phyloP scores from a whole-genome alignment of 37 sponge, comb jelly and placozoan species.

The Eunapius fragilis region DNA sequence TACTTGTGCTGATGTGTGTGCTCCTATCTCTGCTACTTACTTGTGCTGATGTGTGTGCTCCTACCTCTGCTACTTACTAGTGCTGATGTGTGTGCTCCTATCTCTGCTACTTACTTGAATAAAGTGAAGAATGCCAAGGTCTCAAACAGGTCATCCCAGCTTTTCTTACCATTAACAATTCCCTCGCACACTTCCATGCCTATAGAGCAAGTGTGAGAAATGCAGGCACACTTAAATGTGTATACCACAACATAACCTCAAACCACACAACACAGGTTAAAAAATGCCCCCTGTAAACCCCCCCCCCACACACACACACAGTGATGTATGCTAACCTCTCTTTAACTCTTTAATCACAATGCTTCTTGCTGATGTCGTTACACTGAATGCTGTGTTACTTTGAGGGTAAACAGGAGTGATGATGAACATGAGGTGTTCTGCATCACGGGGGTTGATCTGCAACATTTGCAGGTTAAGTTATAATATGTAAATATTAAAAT shows the following conservation, averaged over 20 bases:
- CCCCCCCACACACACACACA: too few species aligned
- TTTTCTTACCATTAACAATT: constrained; percentile 63
- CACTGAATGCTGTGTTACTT: constrained; percentile 99
- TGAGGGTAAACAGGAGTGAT: constrained; percentile 98
- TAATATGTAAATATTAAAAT: neutral
- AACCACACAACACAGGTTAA: too few species aligned
- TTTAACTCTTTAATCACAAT: constrained; percentile 91
- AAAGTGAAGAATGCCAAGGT: constrained; percentile 83
- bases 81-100: too few species aligned
- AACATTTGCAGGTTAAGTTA: neutral
- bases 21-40: too few species aligned
- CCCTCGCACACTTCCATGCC: constrained; percentile 73
- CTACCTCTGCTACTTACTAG: too few species aligned
- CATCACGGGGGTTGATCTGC: constrained; percentile 75
- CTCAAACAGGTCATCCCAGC: constrained; percentile 89
- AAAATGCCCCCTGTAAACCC: too few species aligned
- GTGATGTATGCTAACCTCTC: constrained; percentile 55
- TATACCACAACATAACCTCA: too few species aligned
- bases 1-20: too few species aligned
- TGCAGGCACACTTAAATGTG: too few species aligned
- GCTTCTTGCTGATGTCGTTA: constrained; percentile 79
- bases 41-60: too few species aligned
- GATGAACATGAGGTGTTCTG: constrained; percentile 95
- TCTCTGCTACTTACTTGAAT: constrained; percentile 91
- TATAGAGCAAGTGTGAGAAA: constrained; percentile 6